Evolutionary conservation across 2,888 invertebrate species (phyloP).

Genomic region (Allophyes oxyacanthae): DNA sequence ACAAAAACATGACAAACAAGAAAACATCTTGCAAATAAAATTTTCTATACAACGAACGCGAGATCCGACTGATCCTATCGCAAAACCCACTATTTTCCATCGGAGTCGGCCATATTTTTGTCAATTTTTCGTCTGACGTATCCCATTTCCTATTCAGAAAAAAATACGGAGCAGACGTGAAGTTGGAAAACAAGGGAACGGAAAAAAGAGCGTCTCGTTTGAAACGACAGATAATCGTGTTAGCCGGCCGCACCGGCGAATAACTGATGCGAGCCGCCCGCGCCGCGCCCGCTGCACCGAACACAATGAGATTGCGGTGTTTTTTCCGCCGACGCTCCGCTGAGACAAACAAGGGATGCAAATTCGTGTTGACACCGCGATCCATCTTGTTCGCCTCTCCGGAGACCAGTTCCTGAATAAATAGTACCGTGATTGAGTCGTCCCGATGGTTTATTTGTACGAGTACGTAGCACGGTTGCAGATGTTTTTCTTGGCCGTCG

Average conservation of each 20-base stretch:
- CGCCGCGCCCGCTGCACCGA: constrained; percentile 80
- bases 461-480: constrained; percentile 72
- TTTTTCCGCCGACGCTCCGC: constrained; percentile 82
- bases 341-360: constrained; percentile 89
- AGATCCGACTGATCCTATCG: constrained; percentile 83
- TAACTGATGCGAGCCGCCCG: constrained; percentile 80
- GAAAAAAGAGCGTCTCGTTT: constrained; percentile 86
- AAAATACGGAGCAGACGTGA: constrained; percentile 86
- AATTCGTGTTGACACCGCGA: constrained; percentile 89
- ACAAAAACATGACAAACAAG: constrained; percentile 72
- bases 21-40: constrained; percentile 81
- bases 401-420: constrained; percentile 84
- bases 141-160: constrained; percentile 88
- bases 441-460: constrained; percentile 77
- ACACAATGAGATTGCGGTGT: constrained; percentile 87
- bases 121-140: constrained; percentile 89
- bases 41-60: constrained; percentile 69
- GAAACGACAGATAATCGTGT: constrained; percentile 89
- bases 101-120: constrained; percentile 85
- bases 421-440: constrained; percentile 85
- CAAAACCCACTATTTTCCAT: constrained; percentile 86
- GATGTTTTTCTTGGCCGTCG: constrained; percentile 71
- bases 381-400: constrained; percentile 88
- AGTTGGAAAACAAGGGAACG: constrained; percentile 88
- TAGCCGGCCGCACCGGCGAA: constrained; percentile 85